Conservation (phyloP, 2,888 invertebrate species). For the Candidula unifasciata region DNA sequence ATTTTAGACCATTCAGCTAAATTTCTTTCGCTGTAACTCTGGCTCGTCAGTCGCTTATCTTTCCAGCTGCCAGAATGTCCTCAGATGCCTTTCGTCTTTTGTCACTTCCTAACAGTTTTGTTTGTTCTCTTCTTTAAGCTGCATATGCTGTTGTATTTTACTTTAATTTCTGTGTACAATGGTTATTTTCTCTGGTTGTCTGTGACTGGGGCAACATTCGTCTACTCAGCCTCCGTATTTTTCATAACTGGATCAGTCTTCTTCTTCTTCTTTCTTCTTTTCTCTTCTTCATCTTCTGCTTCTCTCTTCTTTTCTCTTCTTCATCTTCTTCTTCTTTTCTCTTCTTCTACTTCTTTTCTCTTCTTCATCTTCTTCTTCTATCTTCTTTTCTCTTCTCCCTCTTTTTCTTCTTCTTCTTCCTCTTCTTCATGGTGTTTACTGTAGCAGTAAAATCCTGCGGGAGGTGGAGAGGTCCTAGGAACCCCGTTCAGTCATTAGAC, state of each 20-base stretch:
- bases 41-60: no score
- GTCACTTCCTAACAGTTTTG: background rate
- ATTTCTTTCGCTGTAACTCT: no score
- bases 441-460: no score
- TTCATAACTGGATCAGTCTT: background rate
- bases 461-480: no score
- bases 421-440: background rate
- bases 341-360: background rate
- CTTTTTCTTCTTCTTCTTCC: conserved; percentile 13
- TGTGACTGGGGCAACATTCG: no score
- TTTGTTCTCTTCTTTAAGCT: background rate
- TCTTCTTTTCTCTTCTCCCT: background rate
- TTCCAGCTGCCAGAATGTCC: background rate
- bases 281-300: background rate
- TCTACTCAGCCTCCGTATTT: background rate
- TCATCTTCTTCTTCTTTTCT: background rate
- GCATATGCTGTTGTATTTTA: background rate
- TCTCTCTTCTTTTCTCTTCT: background rate
- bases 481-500: no score
- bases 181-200: no score
- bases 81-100: background rate
- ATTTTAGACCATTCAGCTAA: no score
- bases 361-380: background rate
- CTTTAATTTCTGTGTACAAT: no score
- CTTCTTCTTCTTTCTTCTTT: background rate